phyloP scores from a whole-genome alignment of 2,113 vertebrate genomes.

The Nansenia antarctica region DNA sequence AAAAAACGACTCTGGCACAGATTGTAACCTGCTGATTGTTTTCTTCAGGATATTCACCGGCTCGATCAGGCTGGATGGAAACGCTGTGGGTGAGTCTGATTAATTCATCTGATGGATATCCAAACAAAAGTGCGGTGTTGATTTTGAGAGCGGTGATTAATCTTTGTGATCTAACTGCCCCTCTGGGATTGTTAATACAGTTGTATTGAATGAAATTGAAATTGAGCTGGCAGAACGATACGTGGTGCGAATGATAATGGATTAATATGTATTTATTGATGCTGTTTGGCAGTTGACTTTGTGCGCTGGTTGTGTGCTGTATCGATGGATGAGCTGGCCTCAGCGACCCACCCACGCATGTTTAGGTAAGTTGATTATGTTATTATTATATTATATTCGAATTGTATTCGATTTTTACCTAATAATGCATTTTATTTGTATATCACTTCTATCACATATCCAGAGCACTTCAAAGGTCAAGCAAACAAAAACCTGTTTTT shows the following conservation, averaged over 20 bases:
- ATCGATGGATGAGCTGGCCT: constrained; percentile 89
- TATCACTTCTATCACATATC: no score
- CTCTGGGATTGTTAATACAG: neutral
- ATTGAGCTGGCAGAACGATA: neutral
- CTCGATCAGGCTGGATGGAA: constrained; percentile 88
- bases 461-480: no score
- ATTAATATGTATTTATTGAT: constrained; percentile 11
- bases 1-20: no score
- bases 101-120: neutral
- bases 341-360: constrained; percentile 88
- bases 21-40: neutral
- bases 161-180: no score
- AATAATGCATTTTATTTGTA: no score
- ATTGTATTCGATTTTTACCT: no score
- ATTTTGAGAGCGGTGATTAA: neutral
- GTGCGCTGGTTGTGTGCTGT: constrained; percentile 90
- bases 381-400: no score
- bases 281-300: constrained; percentile 84
- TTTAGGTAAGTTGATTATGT: no score
- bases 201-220: neutral
- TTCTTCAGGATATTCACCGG: constrained; percentile 87
- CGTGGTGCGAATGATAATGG: neutral
- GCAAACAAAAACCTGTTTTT: no score
- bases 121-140: neutral
- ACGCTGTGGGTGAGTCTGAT: constrained; percentile 83